Base-by-base conservation (phyloP, 2,797 vertebrate genomes). In the Cossypha caffra region DNA sequence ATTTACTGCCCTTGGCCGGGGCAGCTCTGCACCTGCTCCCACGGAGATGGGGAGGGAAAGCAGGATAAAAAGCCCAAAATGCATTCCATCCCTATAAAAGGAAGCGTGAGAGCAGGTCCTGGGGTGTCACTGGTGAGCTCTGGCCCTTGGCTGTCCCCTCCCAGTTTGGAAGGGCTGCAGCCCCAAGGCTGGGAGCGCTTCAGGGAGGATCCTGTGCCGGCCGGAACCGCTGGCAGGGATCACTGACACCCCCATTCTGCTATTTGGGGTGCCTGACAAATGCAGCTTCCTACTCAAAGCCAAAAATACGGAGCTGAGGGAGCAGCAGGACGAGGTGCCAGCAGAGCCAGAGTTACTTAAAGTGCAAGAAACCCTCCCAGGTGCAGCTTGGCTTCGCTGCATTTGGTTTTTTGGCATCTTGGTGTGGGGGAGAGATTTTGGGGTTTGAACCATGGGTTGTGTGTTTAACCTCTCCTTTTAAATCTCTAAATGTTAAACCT, bases 61-160 rank as follows among this genome's bases (percentile, higher is more conserved):
- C 7, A 58, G 81, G 35, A 75, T 12, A 77, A 86, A 84, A 86
- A 71, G 33, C 43, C 91, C 78, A 45, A 93, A 96, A 93, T 90
- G 66, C 95, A 97, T 97, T 96, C 95, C 95, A 95, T 95, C 89
- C 68, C 95, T 96, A 95, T 96, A 95, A 96, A 97, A 96, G 95
- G 95, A 75, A 91, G 50, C 0, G 18, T 11, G n/a, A 42, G 86
- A 82, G 87, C 91, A 75, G 79, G 68, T 86, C 61, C 84, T 83
- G 78, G 76, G 77, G 8, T 79, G 88, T 89, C 94, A 40, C 55
- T 54, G 59, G 18, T 0, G 38, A 43, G 54, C 2, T 3, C 37
- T 14, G 48, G 9, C 67, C 48, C 58, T 73, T 11, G 8, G 48
- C 57, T 31, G 54, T 91, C 48, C 48, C 75, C 90, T 77, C 90